Conservation (phyloP, 2,113 vertebrate species). For the Tympanuchus pallidicinctus region DNA sequence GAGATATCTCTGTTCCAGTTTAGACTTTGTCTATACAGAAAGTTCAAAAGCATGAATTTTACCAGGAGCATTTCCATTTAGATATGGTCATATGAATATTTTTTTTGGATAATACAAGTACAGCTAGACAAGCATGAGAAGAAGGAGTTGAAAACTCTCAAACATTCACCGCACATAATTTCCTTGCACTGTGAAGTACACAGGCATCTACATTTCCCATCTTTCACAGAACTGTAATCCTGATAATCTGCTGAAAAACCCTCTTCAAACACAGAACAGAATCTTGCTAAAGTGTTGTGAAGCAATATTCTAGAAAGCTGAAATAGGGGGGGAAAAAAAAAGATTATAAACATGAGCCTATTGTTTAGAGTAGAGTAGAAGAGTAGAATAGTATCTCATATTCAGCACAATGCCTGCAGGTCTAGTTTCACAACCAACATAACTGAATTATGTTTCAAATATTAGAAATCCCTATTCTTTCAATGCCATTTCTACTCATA, state of each 20-base stretch:
- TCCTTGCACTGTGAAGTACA: background rate
- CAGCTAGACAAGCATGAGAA: background rate
- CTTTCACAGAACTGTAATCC: background rate
- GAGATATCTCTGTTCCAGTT: background rate
- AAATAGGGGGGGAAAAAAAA: background rate
- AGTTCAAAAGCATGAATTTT: background rate
- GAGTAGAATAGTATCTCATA: background rate
- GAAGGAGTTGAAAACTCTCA: background rate
- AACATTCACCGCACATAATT: background rate
- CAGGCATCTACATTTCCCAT: background rate
- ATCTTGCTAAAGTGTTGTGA: background rate
- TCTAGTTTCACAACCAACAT: background rate
- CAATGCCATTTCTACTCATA: background rate
- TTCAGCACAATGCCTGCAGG: background rate
- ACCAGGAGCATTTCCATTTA: background rate
- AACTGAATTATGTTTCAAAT: background rate
- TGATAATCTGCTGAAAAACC: background rate
- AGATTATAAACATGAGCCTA: background rate
- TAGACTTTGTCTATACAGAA: background rate
- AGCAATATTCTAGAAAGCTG: background rate
- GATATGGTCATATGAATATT: background rate
- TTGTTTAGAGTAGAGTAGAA: background rate
- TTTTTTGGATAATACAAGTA: background rate
- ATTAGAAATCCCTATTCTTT: background rate
- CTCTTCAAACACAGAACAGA: background rate